Percentiles rank a stretch among this genome's conserved stretches.
These are phyloP conservation scores for Phymanthus crucifer DNA, from an alignment of 92 coral and sea anemone genomes.

Conservation along the genomic window DNA sequence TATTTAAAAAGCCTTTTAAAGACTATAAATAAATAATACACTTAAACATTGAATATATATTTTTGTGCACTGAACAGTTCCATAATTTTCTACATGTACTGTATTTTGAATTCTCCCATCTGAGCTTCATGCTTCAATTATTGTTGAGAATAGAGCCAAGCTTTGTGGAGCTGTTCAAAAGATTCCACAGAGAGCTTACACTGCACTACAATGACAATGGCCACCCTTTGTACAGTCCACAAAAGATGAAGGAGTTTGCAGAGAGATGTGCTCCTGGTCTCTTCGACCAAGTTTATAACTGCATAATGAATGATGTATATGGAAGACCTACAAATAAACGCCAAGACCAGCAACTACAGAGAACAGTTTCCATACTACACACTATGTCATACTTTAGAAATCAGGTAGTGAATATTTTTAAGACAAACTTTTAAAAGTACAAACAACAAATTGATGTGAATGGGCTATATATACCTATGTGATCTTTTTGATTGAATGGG, in stretches of 20 bases:
- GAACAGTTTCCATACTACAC: constrained; percentile 41
- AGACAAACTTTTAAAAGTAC: background rate
- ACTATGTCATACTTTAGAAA: constrained; percentile 30
- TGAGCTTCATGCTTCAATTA: too few species aligned
- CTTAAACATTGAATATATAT: too few species aligned
- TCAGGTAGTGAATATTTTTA: constrained; percentile 10
- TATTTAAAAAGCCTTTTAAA: too few species aligned
- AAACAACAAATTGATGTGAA: background rate
- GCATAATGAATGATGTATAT: background rate
- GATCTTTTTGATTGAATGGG: background rate
- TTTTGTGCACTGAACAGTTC: too few species aligned
- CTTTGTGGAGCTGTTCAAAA: background rate
- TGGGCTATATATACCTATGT: constrained; percentile 7
- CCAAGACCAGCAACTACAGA: constrained; percentile 28
- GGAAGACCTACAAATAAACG: background rate
- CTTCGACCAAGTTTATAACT: constrained; percentile 29
- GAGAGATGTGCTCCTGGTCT: constrained; percentile 66
- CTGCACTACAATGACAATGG: constrained; percentile 13
- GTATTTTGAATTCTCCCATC: too few species aligned
- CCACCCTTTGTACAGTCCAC: constrained; percentile 43
- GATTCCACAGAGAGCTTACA: constrained; percentile 13
- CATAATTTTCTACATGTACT: too few species aligned
- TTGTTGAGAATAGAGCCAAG: too few species aligned
- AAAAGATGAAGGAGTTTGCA: constrained; percentile 43
- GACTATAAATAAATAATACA: too few species aligned